Base-by-base conservation (phyloP, 1,140 invertebrate genomes). In the Globodera ellingtonae region DNA sequence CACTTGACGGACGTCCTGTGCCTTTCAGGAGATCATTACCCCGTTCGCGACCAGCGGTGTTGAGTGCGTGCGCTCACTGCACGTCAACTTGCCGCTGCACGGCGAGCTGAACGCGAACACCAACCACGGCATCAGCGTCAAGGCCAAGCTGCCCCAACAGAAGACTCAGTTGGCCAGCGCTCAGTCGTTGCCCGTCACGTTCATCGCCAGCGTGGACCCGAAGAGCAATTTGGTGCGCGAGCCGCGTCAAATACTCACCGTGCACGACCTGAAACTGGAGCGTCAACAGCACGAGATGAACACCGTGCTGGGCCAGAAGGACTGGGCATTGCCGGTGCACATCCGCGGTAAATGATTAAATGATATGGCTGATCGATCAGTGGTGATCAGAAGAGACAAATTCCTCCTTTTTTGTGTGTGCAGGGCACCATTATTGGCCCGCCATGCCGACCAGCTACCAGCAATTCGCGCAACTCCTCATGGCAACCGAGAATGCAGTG, bases 21-120 rank as follows among this genome's bases (percentile, higher is more conserved):
- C n/a, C 47, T 62, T 35, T 74, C 66, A 78, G 73, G 81, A 81
- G 24, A 35, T 81, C 47, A 44, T 72, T 72, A 69, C 71, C 65
- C 84, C 86, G 56, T 77, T 84, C 72, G 75, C 73, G 24, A 71
- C 50, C 62, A 59, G 71, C 50, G 86, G 86, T 73, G 80, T 83
- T 56, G 84, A 84, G 62, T 50, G 79, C 72, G 73, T 81, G 47
- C 84, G 81, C 46, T 67, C 76, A 35, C 52, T 82, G 21, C 75
- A 79, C 44, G 13, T 84, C 65, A 82, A 86, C 44, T 56, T 83
- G 65, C 86, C 86, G 48, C 67, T 86, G 62, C 73, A 88, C 67
- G 72, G 72, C 13, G 75, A 84, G 21, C 46, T 83, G 69, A 52
- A 72, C 21, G 69, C 78, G 47, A 71, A 73, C 66, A 74, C 75